Evolutionary conservation across 1,140 invertebrate genomes (phyloP), one percentile per base, ranked within the genome.

Genomic region (Ceratosolen solmsi): DNA sequence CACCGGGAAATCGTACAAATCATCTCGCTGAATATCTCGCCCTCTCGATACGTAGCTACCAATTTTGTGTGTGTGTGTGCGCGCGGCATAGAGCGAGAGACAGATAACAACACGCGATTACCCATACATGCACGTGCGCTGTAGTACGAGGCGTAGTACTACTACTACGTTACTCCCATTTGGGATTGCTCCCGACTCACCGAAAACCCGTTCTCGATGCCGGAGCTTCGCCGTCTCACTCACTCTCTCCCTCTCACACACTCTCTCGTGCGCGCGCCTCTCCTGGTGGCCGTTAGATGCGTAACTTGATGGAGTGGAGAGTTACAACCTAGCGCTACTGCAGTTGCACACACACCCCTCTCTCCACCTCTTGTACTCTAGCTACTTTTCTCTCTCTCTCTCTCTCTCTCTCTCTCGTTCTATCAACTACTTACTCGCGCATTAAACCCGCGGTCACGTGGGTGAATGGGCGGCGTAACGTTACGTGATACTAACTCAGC

Each of bases 401-500:
- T 63, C 79, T 49, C 68, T 63, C 58, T 60, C 56, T 17, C 17
- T n/a, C 17, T 13, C 1, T 33, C 17, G 2, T 22, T 60, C 8
- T 20, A 27, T 46, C 73, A 38, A 56, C 5, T 58, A 56, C 56
- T 58, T 58, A 36, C 54, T 38, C 83, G 84, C 83, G 74, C 70
- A 63, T 73, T 85, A 56, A 70, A 41, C 49, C n/a, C 13, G 65
- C 49, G 30, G n/a, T 71, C 86, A 87, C 85, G 84, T 86, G 86
- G 83, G 84, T 36, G 60, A 27, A 27, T 68, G 86, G 85, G 86
- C 83, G 85, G 9, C 49, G 30, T 56, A 33, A 54, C 17, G 9
- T 87, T 86, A 86, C 83, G 85, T 86, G 86, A 87, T 86, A 89
- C 87, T 87, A 89, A 89, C 87, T 75, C 36, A 84, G 86, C 85